Percentiles rank a stretch among this genome's conserved stretches.
phyloP scores from a whole-genome alignment of 2,888 invertebrate species.

The Cantharis lateralis region DNA sequence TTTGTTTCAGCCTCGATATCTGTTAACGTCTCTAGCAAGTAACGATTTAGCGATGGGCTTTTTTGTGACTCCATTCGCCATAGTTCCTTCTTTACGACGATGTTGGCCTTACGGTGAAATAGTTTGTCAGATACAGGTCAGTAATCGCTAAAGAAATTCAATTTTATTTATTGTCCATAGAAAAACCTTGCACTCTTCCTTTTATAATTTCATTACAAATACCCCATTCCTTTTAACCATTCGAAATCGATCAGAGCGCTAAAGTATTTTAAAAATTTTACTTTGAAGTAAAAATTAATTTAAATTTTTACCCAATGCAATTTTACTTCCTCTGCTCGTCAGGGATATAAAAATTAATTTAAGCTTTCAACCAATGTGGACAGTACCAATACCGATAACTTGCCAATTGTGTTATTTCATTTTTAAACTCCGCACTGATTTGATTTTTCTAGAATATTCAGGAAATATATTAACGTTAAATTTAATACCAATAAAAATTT shows the following conservation, averaged over 20 bases:
- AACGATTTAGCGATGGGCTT: slow-evolving; percentile 88
- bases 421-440: background rate
- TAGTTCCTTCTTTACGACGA: slow-evolving; percentile 81
- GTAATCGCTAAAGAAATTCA: slow-evolving; percentile 13
- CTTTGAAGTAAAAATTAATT: background rate
- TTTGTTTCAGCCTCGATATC: slow-evolving; percentile 76
- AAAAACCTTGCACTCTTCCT: background rate
- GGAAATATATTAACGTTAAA: no score
- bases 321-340: background rate
- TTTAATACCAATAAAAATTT: no score
- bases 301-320: background rate
- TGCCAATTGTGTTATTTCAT: no score
- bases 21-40: slow-evolving; percentile 83
- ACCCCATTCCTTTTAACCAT: background rate
- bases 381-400: background rate
- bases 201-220: background rate
- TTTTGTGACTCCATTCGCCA: slow-evolving; percentile 83
- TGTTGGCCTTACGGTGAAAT: slow-evolving; percentile 92
- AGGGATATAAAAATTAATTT: background rate
- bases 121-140: slow-evolving; percentile 89
- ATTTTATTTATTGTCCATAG: background rate
- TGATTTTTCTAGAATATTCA: background rate
- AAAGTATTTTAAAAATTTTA: background rate
- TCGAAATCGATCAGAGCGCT: background rate
- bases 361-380: background rate